Percentiles rank a stretch among this genome's conserved stretches.
These are phyloP conservation scores for Ametastegia equiseti DNA, from an alignment of 2,888 invertebrate genomes.

Conservation along the genomic window DNA sequence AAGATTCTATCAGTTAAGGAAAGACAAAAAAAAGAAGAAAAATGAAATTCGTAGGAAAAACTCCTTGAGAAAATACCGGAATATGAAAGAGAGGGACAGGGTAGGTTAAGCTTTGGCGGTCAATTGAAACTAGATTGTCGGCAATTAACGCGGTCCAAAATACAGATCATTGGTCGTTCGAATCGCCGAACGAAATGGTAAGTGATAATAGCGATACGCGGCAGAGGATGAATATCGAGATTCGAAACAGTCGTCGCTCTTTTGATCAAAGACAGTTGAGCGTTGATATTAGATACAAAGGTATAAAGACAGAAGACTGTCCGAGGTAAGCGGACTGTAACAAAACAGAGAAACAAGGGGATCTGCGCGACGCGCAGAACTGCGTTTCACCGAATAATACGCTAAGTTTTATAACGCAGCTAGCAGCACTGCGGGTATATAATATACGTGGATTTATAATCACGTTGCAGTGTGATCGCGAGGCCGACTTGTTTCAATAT, in stretches of 20 bases:
- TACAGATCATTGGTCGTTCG: neutral
- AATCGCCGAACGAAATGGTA: neutral
- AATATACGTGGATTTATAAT: neutral
- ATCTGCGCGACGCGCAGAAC: conserved; percentile 41
- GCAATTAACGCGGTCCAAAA: neutral
- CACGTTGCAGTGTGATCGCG: neutral
- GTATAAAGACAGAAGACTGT: neutral
- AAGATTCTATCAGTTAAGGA: neutral
- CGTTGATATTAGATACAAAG: neutral
- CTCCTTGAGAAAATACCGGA: neutral
- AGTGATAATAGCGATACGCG: too few species aligned
- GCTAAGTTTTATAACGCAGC: neutral
- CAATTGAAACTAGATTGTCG: neutral
- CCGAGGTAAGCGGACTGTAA: neutral
- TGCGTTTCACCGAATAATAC: conserved; percentile 10
- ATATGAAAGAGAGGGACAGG: neutral
- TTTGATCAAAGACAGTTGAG: neutral
- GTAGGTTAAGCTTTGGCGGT: neutral
- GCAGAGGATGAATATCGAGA: neutral
- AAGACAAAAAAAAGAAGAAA: neutral
- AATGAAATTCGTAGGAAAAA: neutral
- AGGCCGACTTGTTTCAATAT: neutral
- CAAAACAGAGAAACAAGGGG: neutral
- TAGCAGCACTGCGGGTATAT: conserved; percentile 8
- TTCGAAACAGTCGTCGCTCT: neutral